These are phyloP conservation scores for Cremastobaeus sp. DNA, from an alignment of 2,888 invertebrate genomes.

Conservation along the genomic window DNA sequence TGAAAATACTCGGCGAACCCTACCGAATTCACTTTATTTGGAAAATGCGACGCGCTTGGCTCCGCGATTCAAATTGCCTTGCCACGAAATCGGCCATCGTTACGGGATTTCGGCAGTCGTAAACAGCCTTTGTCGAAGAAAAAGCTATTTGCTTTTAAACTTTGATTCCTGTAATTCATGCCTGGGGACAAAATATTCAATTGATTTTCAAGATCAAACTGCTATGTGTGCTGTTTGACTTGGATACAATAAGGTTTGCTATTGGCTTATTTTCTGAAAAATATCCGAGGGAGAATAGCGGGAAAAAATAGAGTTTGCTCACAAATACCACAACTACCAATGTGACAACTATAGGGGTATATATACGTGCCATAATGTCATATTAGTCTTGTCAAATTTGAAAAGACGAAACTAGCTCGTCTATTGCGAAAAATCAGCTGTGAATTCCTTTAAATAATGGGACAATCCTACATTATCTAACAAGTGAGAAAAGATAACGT, in stretches of 20 bases:
- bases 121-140: constrained; percentile 58
- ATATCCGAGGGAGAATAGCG: constrained; percentile 1
- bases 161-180: constrained; percentile 29
- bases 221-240: constrained; percentile 50
- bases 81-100: constrained; percentile 54
- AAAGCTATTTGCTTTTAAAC: constrained; percentile 60
- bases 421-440: too few relatives aligned
- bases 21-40: constrained; percentile 62
- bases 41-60: constrained; percentile 55
- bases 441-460: too few relatives aligned
- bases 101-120: constrained; percentile 54
- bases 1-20: constrained; percentile 45
- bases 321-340: too few relatives aligned
- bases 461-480: too few relatives aligned
- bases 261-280: constrained; percentile 24
- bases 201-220: constrained; percentile 49
- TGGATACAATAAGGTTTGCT: constrained; percentile 34
- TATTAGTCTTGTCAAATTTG: too few relatives aligned
- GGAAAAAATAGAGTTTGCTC: too few relatives aligned
- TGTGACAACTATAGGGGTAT: too few relatives aligned
- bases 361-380: too few relatives aligned
- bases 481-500: too few relatives aligned
- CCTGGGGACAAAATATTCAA: constrained; percentile 35
- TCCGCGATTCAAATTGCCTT: constrained; percentile 51
- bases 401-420: too few relatives aligned